These are phyloP conservation scores for Sphaerodactylus townsendi DNA, from an alignment of 2,113 vertebrate genomes.

Conservation along the genomic window DNA sequence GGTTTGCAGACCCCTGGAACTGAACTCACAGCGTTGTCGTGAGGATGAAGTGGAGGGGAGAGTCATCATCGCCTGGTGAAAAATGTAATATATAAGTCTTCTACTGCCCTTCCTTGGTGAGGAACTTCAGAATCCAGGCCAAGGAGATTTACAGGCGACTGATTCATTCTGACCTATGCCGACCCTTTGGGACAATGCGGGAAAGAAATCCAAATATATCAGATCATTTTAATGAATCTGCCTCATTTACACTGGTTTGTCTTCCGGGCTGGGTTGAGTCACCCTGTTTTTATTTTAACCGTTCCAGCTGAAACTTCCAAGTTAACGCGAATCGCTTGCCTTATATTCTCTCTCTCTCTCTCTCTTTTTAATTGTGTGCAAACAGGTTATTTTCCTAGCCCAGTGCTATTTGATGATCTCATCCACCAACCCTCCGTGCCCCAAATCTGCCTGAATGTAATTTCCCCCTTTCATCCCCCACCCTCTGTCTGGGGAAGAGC, in stretches of 20 bases:
- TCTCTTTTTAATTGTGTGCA: not conserved
- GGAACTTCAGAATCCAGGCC: too few relatives aligned
- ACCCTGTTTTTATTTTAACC: not conserved
- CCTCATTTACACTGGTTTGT: not conserved
- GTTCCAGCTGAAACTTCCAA: not conserved
- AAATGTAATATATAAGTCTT: too few relatives aligned
- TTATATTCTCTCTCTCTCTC: too few relatives aligned
- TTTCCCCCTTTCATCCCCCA: not conserved
- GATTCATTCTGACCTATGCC: not conserved
- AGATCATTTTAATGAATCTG: not conserved
- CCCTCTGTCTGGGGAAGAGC: not conserved
- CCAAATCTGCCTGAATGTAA: not conserved
- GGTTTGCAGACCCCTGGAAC: too few relatives aligned
- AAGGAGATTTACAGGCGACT: not conserved
- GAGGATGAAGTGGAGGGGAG: too few relatives aligned
- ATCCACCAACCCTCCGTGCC: not conserved
- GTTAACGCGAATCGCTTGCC: too few relatives aligned
- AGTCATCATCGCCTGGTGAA: too few relatives aligned
- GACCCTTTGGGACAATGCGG: not conserved
- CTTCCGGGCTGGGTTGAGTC: not conserved
- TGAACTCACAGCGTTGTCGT: too few relatives aligned
- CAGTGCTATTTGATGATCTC: not conserved
- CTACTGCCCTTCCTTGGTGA: too few relatives aligned
- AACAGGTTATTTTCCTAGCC: not conserved
- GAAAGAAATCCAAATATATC: too few relatives aligned